Base-by-base conservation (phyloP, 2,888 invertebrate genomes). In the Danaus chrysippus region DNA sequence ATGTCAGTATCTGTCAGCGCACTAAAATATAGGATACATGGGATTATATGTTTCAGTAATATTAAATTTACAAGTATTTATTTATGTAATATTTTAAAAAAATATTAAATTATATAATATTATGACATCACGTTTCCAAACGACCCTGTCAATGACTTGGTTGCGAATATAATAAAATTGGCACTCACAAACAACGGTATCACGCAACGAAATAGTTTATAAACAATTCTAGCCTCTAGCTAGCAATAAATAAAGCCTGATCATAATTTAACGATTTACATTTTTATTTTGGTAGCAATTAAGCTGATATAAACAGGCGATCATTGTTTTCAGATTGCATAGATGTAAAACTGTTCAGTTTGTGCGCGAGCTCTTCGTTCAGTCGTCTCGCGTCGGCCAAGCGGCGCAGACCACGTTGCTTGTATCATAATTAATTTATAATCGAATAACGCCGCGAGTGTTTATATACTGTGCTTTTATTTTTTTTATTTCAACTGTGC, bases 331-430 rank as follows among this genome's bases (percentile, higher is more conserved):
- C 64, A 65, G 66, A 61, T 69, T 67, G 61, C 59, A 55, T 61
- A 65, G 58, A 64, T 57, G 68, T 63, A 66, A 63, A 66, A 66
- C 65, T 65, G 58, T 46, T 62, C 59, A 61, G 67, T 56, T 46
- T 58, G 42, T 43, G 56, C 53, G 59, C 54, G 63, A 43, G 56
- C 19, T 42, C 43, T 41, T 34, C 57, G 58, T 66, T 49, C 68
- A 68, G 63, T 87, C 77, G 81, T 75, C 70, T 74, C 78, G 80
- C 83, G 83, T 80, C 83, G 76, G 75, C 75, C 75, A 71, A 65
- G 70, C 77, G 83, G 80, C 82, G 86, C 81, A 80, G 82, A 81
- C 82, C 75, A 58, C 41, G 60, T 54, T 54, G 42, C 46, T 41
- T 23, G 42, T 34, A 34, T 34, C 8, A 34, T 34, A 34, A 34